Evolutionary conservation across 2,888 invertebrate genomes (phyloP), one percentile per base, ranked within the genome.

Genomic region (Eurois occulta): DNA sequence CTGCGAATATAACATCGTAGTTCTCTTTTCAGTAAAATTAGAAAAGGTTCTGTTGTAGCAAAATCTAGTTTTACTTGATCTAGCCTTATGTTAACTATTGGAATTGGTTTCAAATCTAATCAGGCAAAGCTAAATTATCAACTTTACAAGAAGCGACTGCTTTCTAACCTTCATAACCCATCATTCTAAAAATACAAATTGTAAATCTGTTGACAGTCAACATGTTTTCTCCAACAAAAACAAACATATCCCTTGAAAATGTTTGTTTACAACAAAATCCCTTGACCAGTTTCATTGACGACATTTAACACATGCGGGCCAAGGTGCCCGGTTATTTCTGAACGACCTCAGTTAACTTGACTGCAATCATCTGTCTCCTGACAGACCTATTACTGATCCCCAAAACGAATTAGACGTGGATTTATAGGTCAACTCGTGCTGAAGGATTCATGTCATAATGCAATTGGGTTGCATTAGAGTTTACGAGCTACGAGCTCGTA

Each of bases 301-400:
- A 71, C 55, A 73, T 71, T 60, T 52, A 55, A 60, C 65, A 48
- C 48, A 72, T 86, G 67, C 84, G 32, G 84, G 86, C 86, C 84
- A 84, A 84, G 84, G 86, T 67, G 46, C 10, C 16, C 21, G 21
- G 77, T 72, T 87, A 86, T 83, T 86, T 87, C 67, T 80, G 85
- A 64, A 76, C 64, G 78, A 66, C 78, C 76, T 79, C 70, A 32
- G 83, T 87, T 82, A 75, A 70, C 64, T 64, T 72, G 35, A 71
- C 62, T 64, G 55, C 38, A 32, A 16, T 43, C 64, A 68, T 82
- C 28, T 83, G 66, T 66, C 76, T 76, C 83, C 78, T 65, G 60
- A 64, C 38, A 46, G 55, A 52, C 52, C 52, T 13, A 68, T 73
- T 48, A 52, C 43, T 41, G 62, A 21, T 60, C 67, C 60, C 71